These are phyloP conservation scores for Latrodectus elegans DNA, from an alignment of 2,888 invertebrate genomes.

Conservation along the genomic window DNA sequence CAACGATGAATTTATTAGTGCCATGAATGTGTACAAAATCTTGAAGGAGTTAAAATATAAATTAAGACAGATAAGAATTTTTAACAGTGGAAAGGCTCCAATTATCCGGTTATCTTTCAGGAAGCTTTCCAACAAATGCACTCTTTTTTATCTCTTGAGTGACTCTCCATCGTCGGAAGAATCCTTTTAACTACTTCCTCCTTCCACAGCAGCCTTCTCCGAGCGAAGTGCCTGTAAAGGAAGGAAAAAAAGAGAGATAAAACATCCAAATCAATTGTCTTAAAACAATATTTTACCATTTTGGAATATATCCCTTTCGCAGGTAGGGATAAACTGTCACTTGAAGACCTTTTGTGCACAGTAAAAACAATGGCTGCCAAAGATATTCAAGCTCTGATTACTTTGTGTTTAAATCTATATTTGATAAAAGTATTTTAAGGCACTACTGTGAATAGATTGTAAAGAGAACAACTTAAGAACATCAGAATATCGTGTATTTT, in stretches of 20 bases:
- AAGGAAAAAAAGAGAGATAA: constrained; percentile 19
- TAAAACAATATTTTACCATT: constrained; percentile 13
- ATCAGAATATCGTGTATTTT: neutral
- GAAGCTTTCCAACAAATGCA: constrained; percentile 1
- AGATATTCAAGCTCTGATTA: constrained; percentile 3
- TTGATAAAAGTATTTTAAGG: neutral
- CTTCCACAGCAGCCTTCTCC: constrained; percentile 18
- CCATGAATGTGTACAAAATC: constrained; percentile 46
- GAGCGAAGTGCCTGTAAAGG: constrained; percentile 45
- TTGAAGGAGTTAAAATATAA: constrained; percentile 22
- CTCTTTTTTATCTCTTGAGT: neutral
- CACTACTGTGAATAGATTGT: neutral
- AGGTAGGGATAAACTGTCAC: neutral
- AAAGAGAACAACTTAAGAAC: neutral
- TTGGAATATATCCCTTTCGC: neutral
- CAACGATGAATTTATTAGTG: constrained; percentile 54
- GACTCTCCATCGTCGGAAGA: neutral
- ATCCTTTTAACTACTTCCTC: neutral
- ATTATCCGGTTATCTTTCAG: neutral
- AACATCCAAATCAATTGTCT: constrained; percentile 34
- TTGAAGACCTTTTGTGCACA: neutral
- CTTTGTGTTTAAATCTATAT: neutral
- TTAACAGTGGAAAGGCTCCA: neutral
- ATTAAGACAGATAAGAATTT: constrained; percentile 28
- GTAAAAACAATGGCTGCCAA: neutral